Base-by-base conservation (phyloP, 2,113 vertebrate species). In the Ochotona princeps region DNA sequence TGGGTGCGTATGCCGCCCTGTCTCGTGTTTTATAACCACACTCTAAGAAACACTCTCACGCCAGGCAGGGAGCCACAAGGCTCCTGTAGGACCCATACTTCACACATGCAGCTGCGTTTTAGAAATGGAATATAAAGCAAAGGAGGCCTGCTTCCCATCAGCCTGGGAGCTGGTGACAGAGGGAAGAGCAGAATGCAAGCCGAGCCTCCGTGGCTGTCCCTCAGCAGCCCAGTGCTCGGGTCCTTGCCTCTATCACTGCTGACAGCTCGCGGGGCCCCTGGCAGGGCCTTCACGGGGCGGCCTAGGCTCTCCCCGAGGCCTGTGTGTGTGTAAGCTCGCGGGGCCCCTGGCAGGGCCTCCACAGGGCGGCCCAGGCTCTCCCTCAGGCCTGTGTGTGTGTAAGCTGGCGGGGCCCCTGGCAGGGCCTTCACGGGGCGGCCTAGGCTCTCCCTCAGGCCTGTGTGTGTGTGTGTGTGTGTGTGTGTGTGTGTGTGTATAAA, bases 221-320 rank as follows among this genome's bases (percentile, higher is more conserved):
- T 86, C 25, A 66, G 67, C 76, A 70, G 66, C 66, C 21, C n/a
- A 81, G 32, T 67, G 57, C 66, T 47, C 8, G 12, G n/a, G 72
- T 75, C 51, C 60, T 93, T 75, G 92, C n/a, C 65, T 79, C 69
- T 78, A 89, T 89, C 81, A 38, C 63, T 89, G 65, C 61, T 44
- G 67, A n/a, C 67, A 82, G 26, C n/a, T 61, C 72, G 4, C 61
- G 51, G 17, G 6, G 28, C 70, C 25, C 30, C 80, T 47, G 23
- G 25, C 49, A 47, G 35, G 81, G n/a, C 20, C 32, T 70, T 17
- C 28, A 0, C 21, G 30, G 51, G 70, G 38, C 38, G 79, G 47
- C 15, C n/a, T 87, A 83, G 61, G 38, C 38, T 44, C 38, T 44
- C 38, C 38, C 38, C 38, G 38, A 44, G 38, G 38, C 38, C 4